Percentiles rank a stretch among this genome's conserved stretches.
Conservation (phyloP, 2,113 vertebrate genomes). For the Odontesthes bonariensis region DNA sequence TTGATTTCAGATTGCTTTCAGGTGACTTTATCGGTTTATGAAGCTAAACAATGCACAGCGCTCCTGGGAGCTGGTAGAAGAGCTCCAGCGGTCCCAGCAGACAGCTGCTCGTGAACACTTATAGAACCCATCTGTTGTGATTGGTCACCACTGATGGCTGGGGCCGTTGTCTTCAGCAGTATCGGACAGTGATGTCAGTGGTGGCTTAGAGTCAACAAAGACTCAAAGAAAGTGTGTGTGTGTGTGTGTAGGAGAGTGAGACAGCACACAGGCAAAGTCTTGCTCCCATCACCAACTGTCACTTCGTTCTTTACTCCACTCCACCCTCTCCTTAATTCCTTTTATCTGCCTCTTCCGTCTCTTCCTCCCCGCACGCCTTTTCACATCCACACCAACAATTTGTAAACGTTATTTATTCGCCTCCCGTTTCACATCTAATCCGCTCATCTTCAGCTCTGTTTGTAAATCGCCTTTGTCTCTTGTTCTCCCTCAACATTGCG, state of each 20-base stretch:
- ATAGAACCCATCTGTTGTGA: neutral
- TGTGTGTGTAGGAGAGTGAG: neutral
- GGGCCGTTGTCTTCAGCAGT: constrained; percentile 37
- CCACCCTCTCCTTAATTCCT: neutral
- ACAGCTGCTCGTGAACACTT: neutral
- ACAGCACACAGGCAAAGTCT: neutral
- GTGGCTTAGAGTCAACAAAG: constrained; percentile 39
- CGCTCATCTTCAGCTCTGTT: neutral
- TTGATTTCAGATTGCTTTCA: neutral
- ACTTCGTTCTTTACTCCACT: neutral
- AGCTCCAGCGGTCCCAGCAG: neutral
- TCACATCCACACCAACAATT: constrained; percentile 14
- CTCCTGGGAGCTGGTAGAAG: neutral
- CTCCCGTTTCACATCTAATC: constrained; percentile 7
- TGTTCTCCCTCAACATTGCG: constrained; percentile 2
- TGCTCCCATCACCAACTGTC: constrained; percentile 38
- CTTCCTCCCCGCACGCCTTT: neutral
- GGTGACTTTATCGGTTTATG: neutral
- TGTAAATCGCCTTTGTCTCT: neutral
- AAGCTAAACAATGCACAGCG: constrained; percentile 24
- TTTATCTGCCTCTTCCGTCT: neutral
- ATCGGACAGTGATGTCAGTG: constrained; percentile 46
- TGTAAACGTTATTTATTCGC: neutral
- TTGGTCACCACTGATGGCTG: constrained; percentile 31
- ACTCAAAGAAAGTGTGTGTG: constrained; percentile 56